These are phyloP conservation scores for Idris sp. DNA, from an alignment of 1,140 invertebrate species.

Conservation along the genomic window DNA sequence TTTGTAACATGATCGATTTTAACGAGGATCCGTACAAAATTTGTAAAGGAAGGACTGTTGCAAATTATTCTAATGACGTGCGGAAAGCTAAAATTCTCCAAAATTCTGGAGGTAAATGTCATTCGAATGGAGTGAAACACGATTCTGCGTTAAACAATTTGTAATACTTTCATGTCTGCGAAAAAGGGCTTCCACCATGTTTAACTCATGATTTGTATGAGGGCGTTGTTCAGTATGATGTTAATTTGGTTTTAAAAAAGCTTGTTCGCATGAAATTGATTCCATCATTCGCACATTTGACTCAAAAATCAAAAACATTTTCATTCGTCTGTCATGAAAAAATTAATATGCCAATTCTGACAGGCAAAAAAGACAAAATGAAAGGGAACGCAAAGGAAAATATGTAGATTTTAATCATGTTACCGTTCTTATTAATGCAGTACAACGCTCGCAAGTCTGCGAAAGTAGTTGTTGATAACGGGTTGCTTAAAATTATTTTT, in stretches of 20 bases:
- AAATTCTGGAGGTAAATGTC: no score
- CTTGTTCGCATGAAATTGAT: constrained; percentile 4
- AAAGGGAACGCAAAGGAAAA: background rate
- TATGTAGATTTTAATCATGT: constrained; percentile 4
- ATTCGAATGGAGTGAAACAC: no score
- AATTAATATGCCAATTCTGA: background rate
- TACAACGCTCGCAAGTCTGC: constrained; percentile 3
- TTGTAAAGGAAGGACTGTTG: background rate
- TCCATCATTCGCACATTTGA: background rate
- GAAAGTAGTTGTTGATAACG: constrained; percentile 1
- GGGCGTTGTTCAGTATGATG: background rate
- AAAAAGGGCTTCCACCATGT: no score
- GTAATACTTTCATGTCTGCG: no score
- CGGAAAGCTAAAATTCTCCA: background rate
- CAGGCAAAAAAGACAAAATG: background rate
- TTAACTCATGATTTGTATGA: background rate
- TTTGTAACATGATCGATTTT: background rate
- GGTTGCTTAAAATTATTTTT: background rate
- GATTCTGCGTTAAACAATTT: no score
- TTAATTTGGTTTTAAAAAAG: background rate
- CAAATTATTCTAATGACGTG: constrained; percentile 2
- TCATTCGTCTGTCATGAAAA: background rate
- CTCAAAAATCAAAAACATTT: background rate
- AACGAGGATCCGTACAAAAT: constrained; percentile 1
- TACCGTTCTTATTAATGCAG: constrained; percentile 1